A percentile compares a stretch with the other conserved stretches of the same genome.
These are phyloP conservation scores for Alaudala cheleensis DNA, from an alignment of 2,113 vertebrate genomes.

Conservation along the genomic window DNA sequence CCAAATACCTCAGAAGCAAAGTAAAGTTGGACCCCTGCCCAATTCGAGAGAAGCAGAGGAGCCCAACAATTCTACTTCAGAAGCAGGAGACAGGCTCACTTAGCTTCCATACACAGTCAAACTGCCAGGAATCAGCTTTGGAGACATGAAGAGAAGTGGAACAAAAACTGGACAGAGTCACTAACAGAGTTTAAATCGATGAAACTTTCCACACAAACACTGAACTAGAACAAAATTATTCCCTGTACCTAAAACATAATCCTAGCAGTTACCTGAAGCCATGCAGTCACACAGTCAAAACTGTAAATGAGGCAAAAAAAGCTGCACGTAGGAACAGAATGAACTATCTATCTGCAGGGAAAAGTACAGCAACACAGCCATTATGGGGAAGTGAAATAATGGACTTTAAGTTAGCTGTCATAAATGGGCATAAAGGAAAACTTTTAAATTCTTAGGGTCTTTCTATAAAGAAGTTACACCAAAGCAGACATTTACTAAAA, in stretches of 20 bases:
- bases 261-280: neutral
- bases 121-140: neutral
- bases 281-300: neutral
- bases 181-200: fast-evolving
- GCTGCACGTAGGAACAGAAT: neutral
- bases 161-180: neutral
- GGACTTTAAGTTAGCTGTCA: neutral
- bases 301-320: neutral
- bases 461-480: neutral
- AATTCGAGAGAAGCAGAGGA: neutral
- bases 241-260: neutral
- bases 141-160: neutral
- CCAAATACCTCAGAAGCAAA: neutral
- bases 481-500: neutral
- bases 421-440: neutral
- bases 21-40: neutral
- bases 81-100: neutral
- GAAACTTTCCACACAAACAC: neutral
- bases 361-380: neutral
- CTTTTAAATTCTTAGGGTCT: neutral
- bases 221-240: neutral
- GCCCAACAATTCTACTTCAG: neutral
- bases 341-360: neutral
- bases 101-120: neutral
- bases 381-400: neutral